Evolutionary conservation across 2,888 invertebrate genomes (phyloP), one percentile per base, ranked within the genome.

Genomic region (Adineta ricciae): DNA sequence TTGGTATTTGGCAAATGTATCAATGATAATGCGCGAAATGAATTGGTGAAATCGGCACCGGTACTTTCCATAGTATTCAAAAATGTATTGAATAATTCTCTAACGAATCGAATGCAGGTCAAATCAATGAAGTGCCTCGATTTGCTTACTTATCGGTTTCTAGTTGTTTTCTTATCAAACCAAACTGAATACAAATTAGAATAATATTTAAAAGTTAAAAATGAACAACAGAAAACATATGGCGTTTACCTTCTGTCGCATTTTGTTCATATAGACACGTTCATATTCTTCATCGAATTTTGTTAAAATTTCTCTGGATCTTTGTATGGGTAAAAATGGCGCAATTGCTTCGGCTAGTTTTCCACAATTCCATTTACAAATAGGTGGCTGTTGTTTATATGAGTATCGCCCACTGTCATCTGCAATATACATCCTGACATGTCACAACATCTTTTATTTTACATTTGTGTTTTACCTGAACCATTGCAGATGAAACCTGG

Each of bases 281-380:
- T 89, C 87, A 87, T 88, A 91, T 73, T 89, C 89, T 27, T 87
- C 87, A 86, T 90, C 89, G 88, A 89, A 92, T 32, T 85, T 84
- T 19, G 89, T 87, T 21, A 91, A 86, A 54, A 89, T 87, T 9
- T 89, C 87, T 64, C 87, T 86, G 14, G 90, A 88, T 27, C 88
- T 87, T 3, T 84, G 84, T 86, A 87, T 73, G 88, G 86, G 21
- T 89, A 88, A 41, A 19, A 85, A n/a, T 41, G 85, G 84, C 50
- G 46, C 36, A 27, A 85, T 38, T 2, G 93, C 92, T 88, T 92
- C 92, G 0, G 92, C 93, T 46, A 93, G 90, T 88, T 93, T 93
- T 14, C 91, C 90, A 87, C 93, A 91, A 88, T 93, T 93, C 93
- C 93, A 93, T 50, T 92, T 91, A 84, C 93, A 92, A 86, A 93